A percentile compares a stretch with the other conserved stretches of the same genome.
Evolutionary conservation across 2,113 vertebrate species (phyloP).

Genomic region (Agapornis roseicollis): DNA sequence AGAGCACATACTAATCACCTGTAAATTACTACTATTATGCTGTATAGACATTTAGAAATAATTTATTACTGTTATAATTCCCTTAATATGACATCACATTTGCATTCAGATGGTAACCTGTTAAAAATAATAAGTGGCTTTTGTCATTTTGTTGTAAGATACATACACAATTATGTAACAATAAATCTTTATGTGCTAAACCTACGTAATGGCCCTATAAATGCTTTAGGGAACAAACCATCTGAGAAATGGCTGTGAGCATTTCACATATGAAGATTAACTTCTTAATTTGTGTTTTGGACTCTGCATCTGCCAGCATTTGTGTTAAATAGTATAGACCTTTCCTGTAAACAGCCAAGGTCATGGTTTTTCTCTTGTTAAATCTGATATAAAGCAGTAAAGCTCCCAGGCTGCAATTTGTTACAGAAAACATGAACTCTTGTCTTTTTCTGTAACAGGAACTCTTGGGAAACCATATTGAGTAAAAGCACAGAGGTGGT

Average conservation of each 20-base stretch:
- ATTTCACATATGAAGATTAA: conserved; percentile 36
- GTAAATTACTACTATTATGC: neutral
- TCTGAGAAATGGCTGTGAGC: conserved; percentile 7
- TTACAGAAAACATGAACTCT: conserved; percentile 13
- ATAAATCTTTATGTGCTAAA: neutral
- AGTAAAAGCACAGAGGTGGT: conserved; percentile 88
- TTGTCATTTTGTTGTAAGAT: neutral
- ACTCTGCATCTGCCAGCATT: conserved; percentile 3
- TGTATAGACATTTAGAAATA: neutral
- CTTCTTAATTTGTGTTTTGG: conserved; percentile 28
- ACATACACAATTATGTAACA: neutral
- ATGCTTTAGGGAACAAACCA: neutral
- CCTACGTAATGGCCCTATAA: neutral
- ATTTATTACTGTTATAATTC: neutral
- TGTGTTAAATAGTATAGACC: neutral
- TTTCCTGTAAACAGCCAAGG: neutral
- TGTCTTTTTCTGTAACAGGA: conserved; percentile 77
- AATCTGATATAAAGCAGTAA: conserved; percentile 32
- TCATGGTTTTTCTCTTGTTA: conserved; percentile 26
- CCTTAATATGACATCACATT: neutral
- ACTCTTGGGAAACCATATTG: conserved; percentile 93
- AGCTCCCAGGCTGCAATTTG: conserved; percentile 40
- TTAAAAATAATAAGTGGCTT: neutral
- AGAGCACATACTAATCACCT: neutral
- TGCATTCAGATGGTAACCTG: neutral